Conservation (phyloP, 1,140 invertebrate genomes). For the Eurosta solidaginis region DNA sequence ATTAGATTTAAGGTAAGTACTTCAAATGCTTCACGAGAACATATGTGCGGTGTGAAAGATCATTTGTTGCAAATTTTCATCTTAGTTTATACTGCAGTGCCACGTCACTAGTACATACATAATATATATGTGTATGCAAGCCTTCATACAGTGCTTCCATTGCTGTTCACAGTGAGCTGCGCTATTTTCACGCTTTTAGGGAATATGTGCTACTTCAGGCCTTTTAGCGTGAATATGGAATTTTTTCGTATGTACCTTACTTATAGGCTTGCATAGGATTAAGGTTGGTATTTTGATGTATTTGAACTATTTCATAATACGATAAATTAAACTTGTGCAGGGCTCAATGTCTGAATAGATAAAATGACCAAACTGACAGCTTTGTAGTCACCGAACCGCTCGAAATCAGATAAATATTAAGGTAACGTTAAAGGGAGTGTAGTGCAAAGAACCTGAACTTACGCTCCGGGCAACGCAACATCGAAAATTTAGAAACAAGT, state of each 20-base stretch:
- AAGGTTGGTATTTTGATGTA: background rate
- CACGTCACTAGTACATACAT: background rate
- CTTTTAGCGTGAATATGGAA: background rate
- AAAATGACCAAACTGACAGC: no score
- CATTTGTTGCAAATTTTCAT: conserved; percentile 31
- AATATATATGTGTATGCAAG: background rate
- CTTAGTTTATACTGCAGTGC: background rate
- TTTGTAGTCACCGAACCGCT: no score
- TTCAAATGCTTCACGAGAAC: conserved; percentile 31
- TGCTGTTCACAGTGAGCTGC: background rate
- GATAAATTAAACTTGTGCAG: no score
- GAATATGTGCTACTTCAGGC: background rate
- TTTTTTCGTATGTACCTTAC: no score
- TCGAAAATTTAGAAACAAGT: no score
- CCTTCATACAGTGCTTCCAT: background rate
- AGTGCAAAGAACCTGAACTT: no score
- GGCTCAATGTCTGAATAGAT: no score
- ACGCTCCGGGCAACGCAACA: no score
- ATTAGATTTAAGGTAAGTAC: conserved; percentile 17
- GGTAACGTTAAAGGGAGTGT: no score
- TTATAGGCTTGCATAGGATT: no score
- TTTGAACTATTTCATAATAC: no score
- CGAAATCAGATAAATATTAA: no score
- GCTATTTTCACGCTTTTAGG: background rate
- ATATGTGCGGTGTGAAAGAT: conserved; percentile 32